Conservation (phyloP, 2,113 vertebrate genomes). For the Nothobranchius furzeri region DNA sequence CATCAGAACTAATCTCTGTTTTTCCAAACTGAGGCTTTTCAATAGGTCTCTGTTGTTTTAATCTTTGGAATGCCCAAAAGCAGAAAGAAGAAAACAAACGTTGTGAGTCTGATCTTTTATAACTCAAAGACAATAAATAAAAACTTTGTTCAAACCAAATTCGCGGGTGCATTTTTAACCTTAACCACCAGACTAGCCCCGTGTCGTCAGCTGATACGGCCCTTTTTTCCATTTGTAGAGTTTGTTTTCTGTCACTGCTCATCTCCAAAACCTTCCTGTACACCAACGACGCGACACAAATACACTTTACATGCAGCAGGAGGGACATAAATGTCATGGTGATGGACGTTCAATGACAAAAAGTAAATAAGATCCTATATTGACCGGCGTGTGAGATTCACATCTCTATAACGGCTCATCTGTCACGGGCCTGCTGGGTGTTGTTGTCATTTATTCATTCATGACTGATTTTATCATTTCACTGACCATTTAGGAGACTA, state of each 20-base stretch:
- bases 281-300: slow-evolving; percentile 18
- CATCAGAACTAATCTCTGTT: too few species aligned
- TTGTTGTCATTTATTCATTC: slow-evolving; percentile 3
- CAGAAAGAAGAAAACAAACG: too few species aligned
- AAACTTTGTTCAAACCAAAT: too few species aligned
- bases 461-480: slow-evolving; percentile 1
- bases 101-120: too few species aligned
- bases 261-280: slow-evolving; percentile 5
- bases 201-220: background rate
- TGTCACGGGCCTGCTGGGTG: slow-evolving; percentile 3
- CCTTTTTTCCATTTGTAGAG: background rate
- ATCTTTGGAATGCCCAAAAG: too few species aligned
- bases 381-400: slow-evolving; percentile 11
- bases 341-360: slow-evolving; percentile 31
- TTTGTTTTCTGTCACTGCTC: slow-evolving; percentile 20
- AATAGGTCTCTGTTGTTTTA: too few species aligned
- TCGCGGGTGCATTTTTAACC: background rate
- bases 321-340: slow-evolving; percentile 39
- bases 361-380: slow-evolving; percentile 34
- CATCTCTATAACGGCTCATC: slow-evolving; percentile 8
- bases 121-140: too few species aligned
- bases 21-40: too few species aligned
- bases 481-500: background rate
- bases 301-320: slow-evolving; percentile 12
- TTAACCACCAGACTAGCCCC: background rate